Evolutionary conservation across 1,140 invertebrate genomes (phyloP), one percentile per base, ranked within the genome.

Genomic region (Cyclina sinensis): DNA sequence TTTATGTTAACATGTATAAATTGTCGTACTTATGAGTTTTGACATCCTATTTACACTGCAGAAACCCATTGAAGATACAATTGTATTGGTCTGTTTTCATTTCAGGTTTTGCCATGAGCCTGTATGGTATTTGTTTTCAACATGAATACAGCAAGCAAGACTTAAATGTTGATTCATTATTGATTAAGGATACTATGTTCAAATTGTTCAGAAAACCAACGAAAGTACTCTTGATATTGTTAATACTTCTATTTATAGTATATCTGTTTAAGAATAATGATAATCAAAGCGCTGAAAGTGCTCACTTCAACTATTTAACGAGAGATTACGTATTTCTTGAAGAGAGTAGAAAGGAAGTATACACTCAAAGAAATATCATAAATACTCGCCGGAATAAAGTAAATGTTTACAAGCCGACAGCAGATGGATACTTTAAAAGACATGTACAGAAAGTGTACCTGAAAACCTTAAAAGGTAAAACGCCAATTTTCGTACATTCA

Each of bases 401-500:
- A 32, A 79, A 54, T 39, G 30, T 79, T 54, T 79, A 54, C 48
- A 79, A 79, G 21, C 46, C 30, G 1, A 57, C 24, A 32, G 4
- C 21, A 21, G 27, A 54, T 18, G 37, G 14, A 54, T 35, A 21
- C 32, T 37, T 24, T 43, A 14, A 43, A 7, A 4, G 43, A 7
- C 4, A 30, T 30, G 35, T 54, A 32, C 35, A 79, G 9, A 79
- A 57, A 11, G 70, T 30, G 2, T 76, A 16, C 21, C 65, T 88
- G 16, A 74, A 76, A 62, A 88, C 79, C 21, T 78, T 24, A 12
- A 54, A 30, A 3, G 86, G 86, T 11, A 82, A 73, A 30, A 74
- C 35, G 12, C 78, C 86, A 14, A 88, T 88, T 39, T 82, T 57
- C 62, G 54, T 88, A 1, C 43, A 88, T 83, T 32, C 48, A 4